Conservation (phyloP, 2,888 invertebrate species). For the Catocala sponsa region DNA sequence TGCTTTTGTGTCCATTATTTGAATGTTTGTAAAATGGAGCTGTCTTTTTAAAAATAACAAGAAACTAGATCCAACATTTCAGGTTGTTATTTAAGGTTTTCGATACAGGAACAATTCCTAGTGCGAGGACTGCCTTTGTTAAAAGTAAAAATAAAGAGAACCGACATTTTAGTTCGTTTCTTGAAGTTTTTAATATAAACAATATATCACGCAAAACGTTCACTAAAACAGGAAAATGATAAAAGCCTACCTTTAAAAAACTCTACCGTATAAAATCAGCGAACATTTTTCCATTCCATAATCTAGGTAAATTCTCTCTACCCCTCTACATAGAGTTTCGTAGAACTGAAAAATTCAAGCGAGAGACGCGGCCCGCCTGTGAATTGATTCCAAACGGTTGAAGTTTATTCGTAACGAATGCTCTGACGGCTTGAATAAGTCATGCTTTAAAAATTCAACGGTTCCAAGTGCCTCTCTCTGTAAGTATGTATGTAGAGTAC, state of each 20-base stretch:
- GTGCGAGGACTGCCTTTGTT: too few relatives aligned
- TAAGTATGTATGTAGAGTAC: slow-evolving; percentile 13
- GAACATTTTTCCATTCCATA: slow-evolving; percentile 14
- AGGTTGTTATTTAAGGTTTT: too few relatives aligned
- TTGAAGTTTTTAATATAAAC: too few relatives aligned
- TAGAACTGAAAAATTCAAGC: slow-evolving; percentile 34
- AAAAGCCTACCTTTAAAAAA: neutral
- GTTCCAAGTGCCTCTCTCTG: slow-evolving; percentile 38
- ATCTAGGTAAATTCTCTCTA: slow-evolving; percentile 26
- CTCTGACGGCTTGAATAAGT: slow-evolving; percentile 45
- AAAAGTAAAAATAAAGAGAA: too few relatives aligned
- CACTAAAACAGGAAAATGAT: neutral
- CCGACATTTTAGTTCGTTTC: too few relatives aligned
- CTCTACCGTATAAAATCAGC: neutral
- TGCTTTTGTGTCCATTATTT: too few relatives aligned
- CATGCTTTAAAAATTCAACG: slow-evolving; percentile 51
- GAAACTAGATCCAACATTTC: too few relatives aligned
- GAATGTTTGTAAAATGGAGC: too few relatives aligned
- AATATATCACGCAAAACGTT: too few relatives aligned
- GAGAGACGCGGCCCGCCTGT: slow-evolving; percentile 23
- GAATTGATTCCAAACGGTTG: slow-evolving; percentile 48
- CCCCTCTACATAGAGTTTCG: slow-evolving; percentile 15
- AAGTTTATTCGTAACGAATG: slow-evolving; percentile 52
- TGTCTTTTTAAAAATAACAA: too few relatives aligned
- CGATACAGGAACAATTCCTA: too few relatives aligned